These are phyloP conservation scores for Rutpela maculata DNA, from an alignment of 2,888 invertebrate genomes.

Conservation along the genomic window DNA sequence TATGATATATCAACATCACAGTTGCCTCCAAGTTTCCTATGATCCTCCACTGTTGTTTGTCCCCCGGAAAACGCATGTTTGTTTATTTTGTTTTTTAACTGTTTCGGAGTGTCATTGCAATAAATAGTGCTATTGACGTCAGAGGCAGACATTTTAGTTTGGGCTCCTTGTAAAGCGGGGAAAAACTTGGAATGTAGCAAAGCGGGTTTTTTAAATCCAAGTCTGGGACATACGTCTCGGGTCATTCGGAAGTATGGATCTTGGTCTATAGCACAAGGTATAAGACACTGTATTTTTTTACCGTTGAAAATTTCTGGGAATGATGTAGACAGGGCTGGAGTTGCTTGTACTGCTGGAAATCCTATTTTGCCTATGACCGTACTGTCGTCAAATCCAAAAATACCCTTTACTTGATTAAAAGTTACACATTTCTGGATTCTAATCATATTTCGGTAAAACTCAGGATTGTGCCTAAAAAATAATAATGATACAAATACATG, in stretches of 20 bases:
- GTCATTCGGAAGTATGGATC: conserved; percentile 99
- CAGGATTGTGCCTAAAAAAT: conserved; percentile 84
- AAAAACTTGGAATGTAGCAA: conserved; percentile 83
- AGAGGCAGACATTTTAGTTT: conserved; percentile 99
- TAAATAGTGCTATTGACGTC: conserved; percentile 95
- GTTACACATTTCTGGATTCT: conserved; percentile 96
- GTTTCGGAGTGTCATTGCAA: conserved; percentile 95
- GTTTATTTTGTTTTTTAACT: conserved; percentile 96
- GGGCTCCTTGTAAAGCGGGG: conserved; percentile 92
- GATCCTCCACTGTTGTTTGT: conserved; percentile 94
- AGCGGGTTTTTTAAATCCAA: conserved; percentile 91
- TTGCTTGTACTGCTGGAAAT: conserved; percentile 97
- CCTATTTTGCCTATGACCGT: conserved; percentile 97
- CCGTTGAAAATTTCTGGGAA: conserved; percentile 94
- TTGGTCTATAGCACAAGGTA: conserved; percentile 99
- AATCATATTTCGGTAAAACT: conserved; percentile 95
- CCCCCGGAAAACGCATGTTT: conserved; percentile 99
- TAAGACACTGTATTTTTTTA: conserved; percentile 87
- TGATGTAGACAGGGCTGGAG: conserved; percentile 92
- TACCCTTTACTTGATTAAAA: conserved; percentile 97
- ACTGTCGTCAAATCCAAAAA: conserved; percentile 98
- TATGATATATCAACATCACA: conserved; percentile 96
- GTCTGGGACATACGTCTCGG: conserved; percentile 95
- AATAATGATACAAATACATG: too few species aligned
- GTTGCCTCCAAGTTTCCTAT: conserved; percentile 92